These are phyloP conservation scores for Bilobella aurantiaca DNA, from an alignment of 1,140 invertebrate genomes.

Conservation along the genomic window DNA sequence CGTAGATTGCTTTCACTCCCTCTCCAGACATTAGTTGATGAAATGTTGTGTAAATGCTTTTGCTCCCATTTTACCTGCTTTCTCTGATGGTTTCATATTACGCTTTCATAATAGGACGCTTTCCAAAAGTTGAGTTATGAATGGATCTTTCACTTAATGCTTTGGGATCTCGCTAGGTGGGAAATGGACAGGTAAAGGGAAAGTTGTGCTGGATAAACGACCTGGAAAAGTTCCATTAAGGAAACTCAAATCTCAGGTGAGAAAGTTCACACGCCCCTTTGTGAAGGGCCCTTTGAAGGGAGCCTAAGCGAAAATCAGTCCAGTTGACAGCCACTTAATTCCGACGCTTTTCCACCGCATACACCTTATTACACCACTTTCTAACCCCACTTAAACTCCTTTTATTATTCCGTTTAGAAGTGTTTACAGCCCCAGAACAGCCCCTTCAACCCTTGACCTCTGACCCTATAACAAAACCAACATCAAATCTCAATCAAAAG, in stretches of 20 bases:
- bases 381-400: background rate
- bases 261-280: constrained; percentile 24
- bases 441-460: background rate
- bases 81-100: background rate
- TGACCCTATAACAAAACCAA: no score
- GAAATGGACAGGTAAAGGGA: constrained; percentile 10
- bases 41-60: background rate
- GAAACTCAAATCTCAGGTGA: constrained; percentile 28
- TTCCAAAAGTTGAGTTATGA: background rate
- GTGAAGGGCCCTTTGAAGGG: constrained; percentile 10
- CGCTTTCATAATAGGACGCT: background rate
- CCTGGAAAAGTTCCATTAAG: constrained; percentile 22
- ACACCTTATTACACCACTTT: no score
- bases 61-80: background rate
- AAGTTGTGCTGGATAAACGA: constrained; percentile 23
- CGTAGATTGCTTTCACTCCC: no score
- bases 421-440: background rate
- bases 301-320: background rate
- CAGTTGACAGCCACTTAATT: constrained; percentile 1
- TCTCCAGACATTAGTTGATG: no score
- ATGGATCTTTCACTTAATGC: background rate
- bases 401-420: background rate
- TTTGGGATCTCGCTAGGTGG: background rate
- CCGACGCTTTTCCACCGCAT: background rate
- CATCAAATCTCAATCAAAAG: no score